Evolutionary conservation across 2,797 vertebrate species (phyloP).

Genomic region (Etheostoma nigrum): DNA sequence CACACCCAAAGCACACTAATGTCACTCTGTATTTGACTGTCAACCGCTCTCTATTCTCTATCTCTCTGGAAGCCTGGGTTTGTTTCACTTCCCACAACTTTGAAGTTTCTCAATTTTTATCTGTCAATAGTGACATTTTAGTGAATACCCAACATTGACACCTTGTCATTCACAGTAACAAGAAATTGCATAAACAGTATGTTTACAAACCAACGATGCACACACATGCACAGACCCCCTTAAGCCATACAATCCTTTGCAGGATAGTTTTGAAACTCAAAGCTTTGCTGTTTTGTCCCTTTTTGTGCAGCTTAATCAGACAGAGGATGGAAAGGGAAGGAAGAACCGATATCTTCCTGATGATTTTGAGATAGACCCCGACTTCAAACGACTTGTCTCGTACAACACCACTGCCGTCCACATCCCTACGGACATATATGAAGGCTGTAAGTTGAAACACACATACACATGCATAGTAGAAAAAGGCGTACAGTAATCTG

Average conservation of each 20-base stretch:
- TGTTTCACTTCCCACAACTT: constrained; percentile 35
- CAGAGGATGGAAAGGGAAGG: constrained; percentile 69
- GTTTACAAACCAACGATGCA: background rate
- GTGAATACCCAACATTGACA: constrained; percentile 17
- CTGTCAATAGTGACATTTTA: constrained; percentile 34
- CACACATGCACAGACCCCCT: background rate
- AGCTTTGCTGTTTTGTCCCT: background rate
- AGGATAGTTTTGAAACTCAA: background rate
- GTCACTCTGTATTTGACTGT: constrained; percentile 70
- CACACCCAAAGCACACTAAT: constrained; percentile 55
- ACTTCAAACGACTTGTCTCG: constrained; percentile 91
- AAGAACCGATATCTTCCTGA: constrained; percentile 88
- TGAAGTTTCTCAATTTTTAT: constrained; percentile 27
- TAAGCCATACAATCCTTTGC: background rate
- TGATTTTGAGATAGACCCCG: constrained; percentile 89
- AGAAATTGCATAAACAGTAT: background rate
- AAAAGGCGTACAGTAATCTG: background rate
- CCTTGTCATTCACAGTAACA: constrained; percentile 21
- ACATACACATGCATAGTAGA: constrained; percentile 1
- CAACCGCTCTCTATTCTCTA: constrained; percentile 25
- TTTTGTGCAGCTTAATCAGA: constrained; percentile 86
- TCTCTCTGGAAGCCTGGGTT: constrained; percentile 22
- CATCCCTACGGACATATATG: constrained; percentile 97
- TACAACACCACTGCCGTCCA: constrained; percentile 96
- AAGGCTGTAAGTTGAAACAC: constrained; percentile 93